Evolutionary conservation across 2,888 invertebrate species (phyloP), one percentile per base, ranked within the genome.

Genomic region (Athetis lepigone): DNA sequence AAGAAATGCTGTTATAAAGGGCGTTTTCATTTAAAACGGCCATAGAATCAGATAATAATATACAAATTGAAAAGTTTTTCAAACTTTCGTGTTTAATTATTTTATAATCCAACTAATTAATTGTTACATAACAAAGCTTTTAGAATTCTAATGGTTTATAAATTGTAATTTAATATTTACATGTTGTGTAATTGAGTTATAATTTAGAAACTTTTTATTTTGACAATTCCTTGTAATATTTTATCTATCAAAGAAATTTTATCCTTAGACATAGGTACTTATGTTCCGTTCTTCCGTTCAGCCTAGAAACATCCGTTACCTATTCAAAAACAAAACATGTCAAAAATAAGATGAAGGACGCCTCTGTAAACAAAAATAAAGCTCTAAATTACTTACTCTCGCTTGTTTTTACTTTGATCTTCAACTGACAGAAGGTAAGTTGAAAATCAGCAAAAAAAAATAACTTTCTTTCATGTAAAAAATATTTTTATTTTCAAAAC

Each of bases 41-140:
- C 21, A 21, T 27, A 39, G 21, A n/a, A n/a, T n/a, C n/a, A n/a
- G n/a, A n/a, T n/a, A n/a, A 57, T 16, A 27, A 56, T 16, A n/a
- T 55, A 37, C 8, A n/a, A 37, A 25, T 11, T 3, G 1, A 52
- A 55, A 56, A 37, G 5, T 37, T 33, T 52, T 0, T 4, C n/a
- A n/a, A 23, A 4, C 16, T 56, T 54, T 25, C 11, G 18, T 19
- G 11, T 37, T 56, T 1, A n/a, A 23, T 9, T 21, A 16, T 25
- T 56, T 18, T 21, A 5, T 16, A n/a, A 11, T 3, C 5, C 9
- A 56, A 55, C n/a, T 6, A 25, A 3, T 37, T 16, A 16, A n/a
- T 25, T 55, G 8, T 5, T 8, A 56, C 37, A 7, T 29, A 16
- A 18, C 16, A 57, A 27, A 58, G 58, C 27, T 29, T 58, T 58